Percentiles rank a stretch among this genome's conserved stretches.
phyloP scores from a whole-genome alignment of 2,888 invertebrate species.

The Sinopyrophorus schimmeli region DNA sequence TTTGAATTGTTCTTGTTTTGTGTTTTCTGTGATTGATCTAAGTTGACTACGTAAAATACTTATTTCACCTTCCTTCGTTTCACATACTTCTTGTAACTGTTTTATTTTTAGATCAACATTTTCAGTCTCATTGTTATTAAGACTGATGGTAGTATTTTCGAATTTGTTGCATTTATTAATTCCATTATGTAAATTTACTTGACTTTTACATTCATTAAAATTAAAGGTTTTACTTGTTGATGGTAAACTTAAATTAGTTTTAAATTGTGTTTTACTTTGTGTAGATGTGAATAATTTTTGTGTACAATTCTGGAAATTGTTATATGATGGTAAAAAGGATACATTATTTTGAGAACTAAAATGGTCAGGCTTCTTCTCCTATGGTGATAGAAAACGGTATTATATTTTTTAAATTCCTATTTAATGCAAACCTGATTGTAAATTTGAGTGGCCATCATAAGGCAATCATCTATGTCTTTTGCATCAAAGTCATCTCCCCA shows the following conservation, averaged over 20 bases:
- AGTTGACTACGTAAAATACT: constrained; percentile 61
- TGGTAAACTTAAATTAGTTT: neutral
- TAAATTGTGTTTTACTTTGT: constrained; percentile 21
- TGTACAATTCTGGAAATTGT: constrained; percentile 41
- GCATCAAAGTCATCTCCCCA: constrained; percentile 48
- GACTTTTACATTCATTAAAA: neutral
- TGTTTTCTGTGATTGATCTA: constrained; percentile 55
- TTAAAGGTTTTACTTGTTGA: constrained; percentile 3
- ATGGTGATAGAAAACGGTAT: no score
- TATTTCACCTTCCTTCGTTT: constrained; percentile 63
- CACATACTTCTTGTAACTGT: constrained; percentile 55
- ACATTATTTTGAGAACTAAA: constrained; percentile 32
- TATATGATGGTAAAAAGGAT: constrained; percentile 41
- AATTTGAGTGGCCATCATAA: constrained; percentile 47
- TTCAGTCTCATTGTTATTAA: constrained; percentile 15
- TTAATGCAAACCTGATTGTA: constrained; percentile 33
- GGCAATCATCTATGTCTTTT: constrained; percentile 46
- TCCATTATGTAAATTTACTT: neutral
- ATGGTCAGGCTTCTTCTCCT: no score
- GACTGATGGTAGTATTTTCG: neutral
- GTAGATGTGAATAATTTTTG: constrained; percentile 35
- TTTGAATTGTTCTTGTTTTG: constrained; percentile 54
- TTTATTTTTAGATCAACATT: constrained; percentile 37
- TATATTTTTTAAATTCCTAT: no score
- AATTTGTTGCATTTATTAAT: neutral